These are phyloP conservation scores for Conomelus anceps DNA, from an alignment of 2,888 invertebrate species.

Conservation along the genomic window DNA sequence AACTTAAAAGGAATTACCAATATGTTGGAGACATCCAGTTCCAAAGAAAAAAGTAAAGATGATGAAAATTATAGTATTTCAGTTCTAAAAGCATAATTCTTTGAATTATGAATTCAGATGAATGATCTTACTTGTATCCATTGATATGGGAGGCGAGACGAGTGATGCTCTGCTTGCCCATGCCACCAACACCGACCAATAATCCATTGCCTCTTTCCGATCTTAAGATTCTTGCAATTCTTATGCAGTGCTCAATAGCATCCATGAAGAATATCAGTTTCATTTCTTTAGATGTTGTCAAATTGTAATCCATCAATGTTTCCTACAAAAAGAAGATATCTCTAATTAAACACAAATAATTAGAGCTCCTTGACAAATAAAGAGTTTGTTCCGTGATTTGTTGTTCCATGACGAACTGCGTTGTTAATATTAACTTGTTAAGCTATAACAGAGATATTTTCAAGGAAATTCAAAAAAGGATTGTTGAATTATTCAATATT, in stretches of 20 bases:
- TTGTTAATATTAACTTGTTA: too few relatives aligned
- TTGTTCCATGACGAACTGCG: too few relatives aligned
- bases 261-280: conserved; percentile 81
- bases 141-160: conserved; percentile 77
- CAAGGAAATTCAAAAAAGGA: too few relatives aligned
- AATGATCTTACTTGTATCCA: conserved; percentile 59
- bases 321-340: conserved; percentile 50
- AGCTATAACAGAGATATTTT: too few relatives aligned
- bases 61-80: background rate
- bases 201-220: conserved; percentile 84
- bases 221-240: conserved; percentile 74
- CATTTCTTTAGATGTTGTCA: conserved; percentile 70
- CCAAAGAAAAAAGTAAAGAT: background rate
- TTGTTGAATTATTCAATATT: too few relatives aligned
- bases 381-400: too few relatives aligned
- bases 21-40: background rate
- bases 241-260: conserved; percentile 80
- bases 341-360: background rate
- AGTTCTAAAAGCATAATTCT: background rate
- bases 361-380: background rate
- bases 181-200: conserved; percentile 82
- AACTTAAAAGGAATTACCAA: background rate
- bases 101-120: background rate
- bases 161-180: conserved; percentile 84
- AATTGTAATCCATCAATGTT: conserved; percentile 78